Base-by-base conservation (phyloP, 1,140 invertebrate species). In the Stegodyphus dumicola region DNA sequence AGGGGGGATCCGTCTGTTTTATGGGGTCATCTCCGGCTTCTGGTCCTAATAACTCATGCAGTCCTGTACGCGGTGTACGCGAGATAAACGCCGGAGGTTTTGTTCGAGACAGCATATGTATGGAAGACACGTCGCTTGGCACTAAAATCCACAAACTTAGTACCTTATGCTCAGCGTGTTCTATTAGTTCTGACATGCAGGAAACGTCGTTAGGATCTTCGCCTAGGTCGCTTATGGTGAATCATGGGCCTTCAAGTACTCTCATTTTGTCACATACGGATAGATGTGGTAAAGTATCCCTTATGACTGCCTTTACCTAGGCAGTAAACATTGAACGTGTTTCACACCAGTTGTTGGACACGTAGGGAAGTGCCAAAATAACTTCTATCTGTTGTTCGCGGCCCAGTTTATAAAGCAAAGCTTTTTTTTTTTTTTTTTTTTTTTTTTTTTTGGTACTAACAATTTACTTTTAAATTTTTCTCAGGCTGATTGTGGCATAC, bases 21-120 rank as follows among this genome's bases (percentile, higher is more conserved):
- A 85, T 85, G 81, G 81, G 81, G 81, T 85, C 81, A 85, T 85
- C 81, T 69, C 54, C 73, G 60, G 56, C 56, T 60, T 60, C 56
- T 60, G 56, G 56, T 60, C 9, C 56, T 60, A 60, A 60, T 60
- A 60, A 60, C 56, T 60, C 56, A 60, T 60, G 56, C 56, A 60
- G 56, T 60, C 56, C 56, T 60, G 56, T 60, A 60, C 56, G 15
- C 56, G 56, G 56, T 60, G 56, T 60, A 10, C 15, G 56, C 9
- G 56, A 60, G 56, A 60, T 60, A 60, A 60, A 60, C 56, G 56
- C 56, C 15, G 56, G 56, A 60, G 56, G 56, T 60, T 60, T 60
- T 60, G 56, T 15, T 60, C 9, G 56, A 60, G 56, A 60, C 56
- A 15, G 56, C 56, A 60, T 60, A 60, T 60, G 56, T 60, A 60